Evolutionary conservation across 2,888 invertebrate species (phyloP), one percentile per base, ranked within the genome.

Genomic region (Pardosa pseudoannulata): DNA sequence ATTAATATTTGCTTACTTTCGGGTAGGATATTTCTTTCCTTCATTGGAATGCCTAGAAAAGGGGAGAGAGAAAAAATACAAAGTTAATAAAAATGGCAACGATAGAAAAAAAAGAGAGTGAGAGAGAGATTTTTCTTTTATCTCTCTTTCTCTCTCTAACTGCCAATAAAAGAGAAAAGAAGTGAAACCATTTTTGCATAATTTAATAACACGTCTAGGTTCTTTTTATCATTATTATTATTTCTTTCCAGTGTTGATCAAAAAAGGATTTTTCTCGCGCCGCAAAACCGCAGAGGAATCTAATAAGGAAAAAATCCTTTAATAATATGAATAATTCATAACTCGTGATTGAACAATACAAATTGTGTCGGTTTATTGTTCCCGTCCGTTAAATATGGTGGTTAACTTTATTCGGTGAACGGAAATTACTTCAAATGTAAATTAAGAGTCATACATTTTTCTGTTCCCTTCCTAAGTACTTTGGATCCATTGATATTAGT

Each of bases 1-100:
- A 79, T 79, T 79, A 79, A 79, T 86, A 86, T 79, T 79, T 74
- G 68, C 85, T 86, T 86, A 86, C 85, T 86, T 86, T 86, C 85
- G 3, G 64, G 73, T 11, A 64, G 31, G 9, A 72, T 28, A 23
- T 70, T 79, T 23, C 85, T 70, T n/a, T 68, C 74, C 74, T 74
- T 79, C 27, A 62, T 64, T 23, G 85, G 85, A 23, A 86, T 56
- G 32, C 85, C 85, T 86, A 70, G 16, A 68, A 78, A 29, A 65
- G 13, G 29, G 29, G 13, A 31, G 36, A 36, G n/a, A 68, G 23
- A 39, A 50, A 72, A 86, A 62, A 29, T 23, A 62, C 23, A 56
- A 78, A 74, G 81, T 81, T 81, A 78, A 56, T 41, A 62, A 78
- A 65, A 65, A 70, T 68, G 46, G 56, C 32, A 50, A 28, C 31